Base-by-base conservation (phyloP, 1,140 invertebrate species). In the Aplysia californica region DNA sequence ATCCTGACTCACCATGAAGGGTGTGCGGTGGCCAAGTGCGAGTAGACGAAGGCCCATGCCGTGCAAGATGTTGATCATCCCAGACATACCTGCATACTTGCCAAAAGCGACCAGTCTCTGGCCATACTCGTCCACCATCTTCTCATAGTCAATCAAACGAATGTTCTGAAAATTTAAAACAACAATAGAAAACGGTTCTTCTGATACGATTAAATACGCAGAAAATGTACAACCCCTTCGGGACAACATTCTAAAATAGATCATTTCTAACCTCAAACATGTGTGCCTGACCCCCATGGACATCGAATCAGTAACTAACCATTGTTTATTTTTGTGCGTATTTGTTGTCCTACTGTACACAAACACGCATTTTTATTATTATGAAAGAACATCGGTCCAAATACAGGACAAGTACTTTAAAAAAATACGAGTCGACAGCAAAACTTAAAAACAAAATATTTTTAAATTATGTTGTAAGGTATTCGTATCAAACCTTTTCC, bases 31-130 rank as follows among this genome's bases (percentile, higher is more conserved):
- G 1, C 98, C 98, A 3, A 99, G 87, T 0, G 98, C 98, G 39
- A 99, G 88, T 0, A 99, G 91, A 58, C 98, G 91, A 0, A 99
- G 91, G 2, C 98, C 98, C 18, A 99, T 90, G 2, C 98, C 98
- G 86, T 99, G 98, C 1, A 99, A 91, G 80, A 99, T 99, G 86
- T 99, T 99, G 35, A 99, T 96, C 94, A 98, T 99, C 1, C 98
- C 98, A 26, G 98, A 97, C 2, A 99, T 96, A 2, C 98, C 97
- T 0, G 98, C 98, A 90, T 98, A 99, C 89, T 98, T 99, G 0
- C 98, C 98, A 91, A 99, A 99, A 2, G 98, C 98, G 4, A 99
- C 98, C 20, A 98, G 93, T 29, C 98, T 90, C 68, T 97, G 94
- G 0, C 97, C 97, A 39, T 93, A 91, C 15, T 93, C 93, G 85